Base-by-base conservation (phyloP, 2,888 invertebrate species). In the Sinhomidia bicolor region DNA sequence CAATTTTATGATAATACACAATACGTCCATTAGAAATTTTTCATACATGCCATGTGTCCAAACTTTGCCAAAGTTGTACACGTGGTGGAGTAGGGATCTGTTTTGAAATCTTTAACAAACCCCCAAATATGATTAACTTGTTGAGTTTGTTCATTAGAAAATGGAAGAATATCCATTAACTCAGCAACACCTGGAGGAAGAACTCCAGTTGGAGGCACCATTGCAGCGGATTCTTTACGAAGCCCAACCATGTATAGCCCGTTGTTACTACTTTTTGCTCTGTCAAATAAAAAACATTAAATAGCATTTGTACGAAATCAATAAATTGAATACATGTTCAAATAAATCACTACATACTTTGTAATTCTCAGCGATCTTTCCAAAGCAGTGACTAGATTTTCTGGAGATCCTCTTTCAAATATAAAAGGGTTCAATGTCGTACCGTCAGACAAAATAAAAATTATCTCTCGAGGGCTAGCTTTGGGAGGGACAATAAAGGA, bases 391-490 rank as follows among this genome's bases (percentile, higher is more conserved):
- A 95, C 95, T 92, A 98, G 96, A 84, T 96, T 95, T 92, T 97
- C 96, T 0, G 97, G 97, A 92, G 98, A 97, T 0, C 97, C 97
- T 92, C 96, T 96, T 93, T 97, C 97, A 94, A 98, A 98, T 93
- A 97, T 96, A 93, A 98, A 97, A 5, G 96, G 96, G 90, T 96
- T 96, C 92, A 96, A 96, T 93, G 95, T 95, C 0, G 96, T 95
- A 76, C 96, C 95, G 93, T 96, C 95, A 90, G 96, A 96, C 91
- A 96, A 95, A 92, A 96, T 95, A 91, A 97, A 95, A 51, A 95
- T 95, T 76, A 96, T 93, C 44, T 94, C 92, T 71, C 90, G 78
- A 10, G 89, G 90, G n/a, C 29, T 85, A 2, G 84, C 82, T 78
- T 92, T 92, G 10, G 88, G 89, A 6, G 89, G 86, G 7, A 90